phyloP scores from a whole-genome alignment of 2,888 invertebrate species.

The Hypolimnas misippus region DNA sequence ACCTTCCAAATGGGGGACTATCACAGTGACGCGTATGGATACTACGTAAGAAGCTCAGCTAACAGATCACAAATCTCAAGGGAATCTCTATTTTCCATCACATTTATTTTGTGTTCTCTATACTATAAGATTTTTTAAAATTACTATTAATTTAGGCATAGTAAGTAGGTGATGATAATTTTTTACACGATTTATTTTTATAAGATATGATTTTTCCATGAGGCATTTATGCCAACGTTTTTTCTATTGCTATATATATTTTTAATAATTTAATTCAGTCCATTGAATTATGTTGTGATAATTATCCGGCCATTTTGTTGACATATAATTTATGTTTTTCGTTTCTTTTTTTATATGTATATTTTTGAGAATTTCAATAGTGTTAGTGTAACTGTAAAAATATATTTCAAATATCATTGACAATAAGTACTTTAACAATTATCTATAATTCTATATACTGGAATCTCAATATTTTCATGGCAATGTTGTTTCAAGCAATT shows the following conservation, averaged over 20 bases:
- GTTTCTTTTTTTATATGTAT: slow-evolving; percentile 19
- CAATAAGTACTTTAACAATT: slow-evolving; percentile 54
- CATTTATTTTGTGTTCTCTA: slow-evolving; percentile 39
- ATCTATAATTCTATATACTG: slow-evolving; percentile 13
- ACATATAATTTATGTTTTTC: slow-evolving; percentile 40
- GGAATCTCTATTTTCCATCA: slow-evolving; percentile 29
- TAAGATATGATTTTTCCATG: slow-evolving; percentile 3
- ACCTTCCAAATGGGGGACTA: slow-evolving; percentile 94
- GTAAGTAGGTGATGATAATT: neutral
- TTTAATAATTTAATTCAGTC: slow-evolving; percentile 23
- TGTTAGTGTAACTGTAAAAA: slow-evolving; percentile 9
- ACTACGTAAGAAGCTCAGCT: slow-evolving; percentile 62
- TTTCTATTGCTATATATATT: slow-evolving; percentile 20
- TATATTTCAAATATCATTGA: slow-evolving; percentile 47
- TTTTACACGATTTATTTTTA: slow-evolving; percentile 12
- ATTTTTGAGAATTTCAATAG: slow-evolving; percentile 1
- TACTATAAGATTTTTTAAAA: slow-evolving; percentile 17
- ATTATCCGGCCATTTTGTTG: slow-evolving; percentile 40
- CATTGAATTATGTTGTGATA: slow-evolving; percentile 34
- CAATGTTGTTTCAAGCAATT: slow-evolving; percentile 5
- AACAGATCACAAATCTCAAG: slow-evolving; percentile 25
- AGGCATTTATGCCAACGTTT: neutral
- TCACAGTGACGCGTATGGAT: slow-evolving; percentile 74
- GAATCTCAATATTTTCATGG: slow-evolving; percentile 39
- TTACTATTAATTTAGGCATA: neutral